phyloP scores from a whole-genome alignment of 2,888 invertebrate species.

The Drosophila nr. medialis region DNA sequence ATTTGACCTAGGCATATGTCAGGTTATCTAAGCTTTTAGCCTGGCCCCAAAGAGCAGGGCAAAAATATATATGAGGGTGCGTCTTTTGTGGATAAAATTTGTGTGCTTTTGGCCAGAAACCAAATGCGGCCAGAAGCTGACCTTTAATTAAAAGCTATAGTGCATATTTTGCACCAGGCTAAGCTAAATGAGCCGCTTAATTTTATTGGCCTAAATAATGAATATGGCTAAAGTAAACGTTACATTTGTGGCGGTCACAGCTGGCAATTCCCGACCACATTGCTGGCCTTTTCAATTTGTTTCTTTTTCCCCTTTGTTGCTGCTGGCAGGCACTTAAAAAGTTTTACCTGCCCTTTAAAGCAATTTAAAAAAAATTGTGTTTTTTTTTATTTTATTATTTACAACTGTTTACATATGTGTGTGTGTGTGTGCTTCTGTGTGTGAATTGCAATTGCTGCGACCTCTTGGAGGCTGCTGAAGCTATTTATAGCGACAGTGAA shows the following conservation, averaged over 20 bases:
- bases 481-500: conserved; percentile 62
- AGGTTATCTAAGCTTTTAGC: conserved; percentile 21
- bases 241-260: conserved; percentile 43
- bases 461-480: conserved; percentile 54
- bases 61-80: conserved; percentile 20
- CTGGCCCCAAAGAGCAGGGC: neutral
- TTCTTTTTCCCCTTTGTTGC: conserved; percentile 29
- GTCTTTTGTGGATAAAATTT: neutral
- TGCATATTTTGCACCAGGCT: conserved; percentile 26
- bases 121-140: conserved; percentile 16
- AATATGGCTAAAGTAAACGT: conserved; percentile 44
- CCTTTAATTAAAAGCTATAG: conserved; percentile 50
- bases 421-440: conserved; percentile 11
- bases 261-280: conserved; percentile 37
- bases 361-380: conserved; percentile 52
- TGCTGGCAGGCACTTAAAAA: conserved; percentile 41
- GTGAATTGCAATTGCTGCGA: conserved; percentile 48
- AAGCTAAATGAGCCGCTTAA: conserved; percentile 48
- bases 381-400: conserved; percentile 61
- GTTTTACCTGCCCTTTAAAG: conserved; percentile 57
- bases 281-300: conserved; percentile 37
- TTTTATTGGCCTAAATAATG: conserved; percentile 68
- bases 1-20: conserved; percentile 49
- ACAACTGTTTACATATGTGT: conserved; percentile 35
- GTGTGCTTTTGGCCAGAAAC: neutral